Evolutionary conservation across 2,888 invertebrate genomes (phyloP), one percentile per base, ranked within the genome.

Genomic region (Troglohyphantes excavatus): DNA sequence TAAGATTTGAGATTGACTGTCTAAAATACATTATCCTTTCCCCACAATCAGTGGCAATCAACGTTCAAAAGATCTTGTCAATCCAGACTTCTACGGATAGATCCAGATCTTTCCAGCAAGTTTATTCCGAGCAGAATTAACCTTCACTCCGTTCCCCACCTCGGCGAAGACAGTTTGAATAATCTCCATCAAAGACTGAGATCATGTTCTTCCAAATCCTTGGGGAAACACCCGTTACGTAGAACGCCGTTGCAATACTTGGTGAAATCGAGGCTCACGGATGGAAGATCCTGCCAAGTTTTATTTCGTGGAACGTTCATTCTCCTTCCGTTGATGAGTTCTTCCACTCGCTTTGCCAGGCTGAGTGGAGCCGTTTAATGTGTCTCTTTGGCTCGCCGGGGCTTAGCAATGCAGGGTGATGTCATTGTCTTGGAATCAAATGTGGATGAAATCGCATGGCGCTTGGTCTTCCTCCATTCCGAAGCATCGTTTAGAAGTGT

Each of bases 161-260:
- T 33, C 33, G 3, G 3, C 3, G 5, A 33, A 3, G 33, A 6
- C 3, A 33, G 5, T 33, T 33, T 6, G 9, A 33, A 33, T 9
- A 33, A 33, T 33, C 9, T 6, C 9, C 33, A 9, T 33, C 33
- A 9, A 33, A 3, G 9, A 33, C 33, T 3, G 39, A 39, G 39
- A 70, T 70, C 39, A 39, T 70, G 33, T 39, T 70, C 68, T 33
- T 21, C n/a, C 23, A 33, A 33, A 33, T 70, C 68, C 68, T 70
- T 70, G 68, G 21, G 68, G 68, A 33, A 70, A 70, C 39, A 70
- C 68, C 68, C 33, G 7, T 70, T 70, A 70, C 68, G 68, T 70
- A 21, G 68, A 70, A 70, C 1, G n/a, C n/a, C n/a, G 39, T 70
- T 70, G 68, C 68, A 70, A 13, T 2, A 11, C 11, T 11, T 70